Evolutionary conservation across 2,113 vertebrate genomes (phyloP), one percentile per base, ranked within the genome.

Genomic region (Paedocypris sp.): DNA sequence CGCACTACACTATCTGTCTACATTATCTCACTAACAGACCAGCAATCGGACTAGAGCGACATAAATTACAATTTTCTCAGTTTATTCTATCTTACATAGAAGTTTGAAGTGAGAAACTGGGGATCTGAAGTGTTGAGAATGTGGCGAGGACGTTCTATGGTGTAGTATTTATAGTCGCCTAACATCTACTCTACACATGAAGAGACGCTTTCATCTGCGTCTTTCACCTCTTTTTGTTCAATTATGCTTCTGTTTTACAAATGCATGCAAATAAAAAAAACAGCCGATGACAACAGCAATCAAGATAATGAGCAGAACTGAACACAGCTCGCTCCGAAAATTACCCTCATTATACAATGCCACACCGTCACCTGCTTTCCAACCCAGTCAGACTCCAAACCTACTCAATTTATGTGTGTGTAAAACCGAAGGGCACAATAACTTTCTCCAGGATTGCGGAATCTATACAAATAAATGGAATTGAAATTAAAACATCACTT

Each of bases 101-200:
- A 56, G 62, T 56, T 35, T 33, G 59, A 63, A 59, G 28, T 8
- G 9, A 41, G 10, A 45, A 11, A 11, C 42, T 3, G 15, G n/a
- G 22, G 51, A 16, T 62, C 58, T 29, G 35, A 4, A 28, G 43
- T 25, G 62, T 59, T 70, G 52, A 53, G 35, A 49, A 64, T 45
- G 13, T 54, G 41, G 19, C 5, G 42, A 23, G 20, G 33, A 47
- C 56, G 38, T 60, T 47, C 16, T 62, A 29, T 48, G 60, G 29
- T 63, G 52, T 43, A 60, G 42, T 62, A 68, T 68, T 62, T 62
- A 68, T 65, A 72, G 70, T 49, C 52, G 10, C 57, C 50, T 65
- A 62, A 62, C 65, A 57, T 65, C 32, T 35, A 43, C 45, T 45
- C 57, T 39, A n/a, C 49, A 25, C 25, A 15, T n/a, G 18, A 60